Evolutionary conservation across 2,113 vertebrate genomes (phyloP).

Genomic region (Actenoides hombroni): DNA sequence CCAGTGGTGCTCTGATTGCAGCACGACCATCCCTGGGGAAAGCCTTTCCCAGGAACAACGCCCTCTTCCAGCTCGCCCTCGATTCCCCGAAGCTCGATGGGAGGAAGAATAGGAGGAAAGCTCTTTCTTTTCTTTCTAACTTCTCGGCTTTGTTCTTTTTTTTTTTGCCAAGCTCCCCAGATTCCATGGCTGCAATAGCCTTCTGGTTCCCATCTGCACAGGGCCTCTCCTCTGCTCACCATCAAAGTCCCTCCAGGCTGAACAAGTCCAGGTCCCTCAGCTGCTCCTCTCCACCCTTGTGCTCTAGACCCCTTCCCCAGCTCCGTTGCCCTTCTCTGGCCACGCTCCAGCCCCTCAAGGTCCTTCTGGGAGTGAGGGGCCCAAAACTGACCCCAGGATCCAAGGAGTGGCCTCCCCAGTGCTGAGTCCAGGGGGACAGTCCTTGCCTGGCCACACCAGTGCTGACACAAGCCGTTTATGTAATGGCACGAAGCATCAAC

Average conservation of each 20-base stretch:
- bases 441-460: too few species aligned
- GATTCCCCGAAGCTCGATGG: not conserved
- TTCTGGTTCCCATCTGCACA: not conserved
- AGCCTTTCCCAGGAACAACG: not conserved
- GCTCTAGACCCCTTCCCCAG: too few species aligned
- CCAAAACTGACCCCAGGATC: too few species aligned
- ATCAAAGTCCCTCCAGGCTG: not conserved
- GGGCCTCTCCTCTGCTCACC: not conserved
- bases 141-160: constrained; percentile 12
- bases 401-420: too few species aligned
- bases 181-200: not conserved
- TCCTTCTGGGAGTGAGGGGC: too few species aligned
- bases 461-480: too few species aligned
- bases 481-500: not conserved
- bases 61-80: not conserved
- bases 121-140: not conserved
- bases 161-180: not conserved
- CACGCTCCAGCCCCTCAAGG: too few species aligned
- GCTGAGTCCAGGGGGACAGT: too few species aligned
- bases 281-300: too few species aligned
- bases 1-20: not conserved
- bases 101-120: constrained; percentile 50
- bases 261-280: too few species aligned
- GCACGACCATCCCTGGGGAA: not conserved
- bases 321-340: too few species aligned